Base-by-base conservation (phyloP, 2,113 vertebrate species). In the Carollia perspicillata region DNA sequence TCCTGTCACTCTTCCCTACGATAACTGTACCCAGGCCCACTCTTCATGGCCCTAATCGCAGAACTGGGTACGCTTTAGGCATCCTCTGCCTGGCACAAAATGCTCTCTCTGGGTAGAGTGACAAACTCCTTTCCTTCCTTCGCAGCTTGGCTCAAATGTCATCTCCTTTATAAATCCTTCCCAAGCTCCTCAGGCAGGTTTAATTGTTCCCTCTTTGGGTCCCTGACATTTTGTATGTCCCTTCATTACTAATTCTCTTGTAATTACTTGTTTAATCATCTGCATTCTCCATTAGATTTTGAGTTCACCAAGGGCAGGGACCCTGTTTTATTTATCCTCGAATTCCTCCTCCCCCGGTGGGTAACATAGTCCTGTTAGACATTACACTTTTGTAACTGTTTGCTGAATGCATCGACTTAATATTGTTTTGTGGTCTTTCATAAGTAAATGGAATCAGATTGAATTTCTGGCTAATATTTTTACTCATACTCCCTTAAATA, bases 161-260 rank as follows among this genome's bases (percentile, higher is more conserved):
- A 95, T 94, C 79, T 95, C 95, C 80, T 95, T 95, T 95, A 88
- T 95, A 95, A 96, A 94, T 95, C 83, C 53, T 91, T 83, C 37
- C 40, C 44, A 92, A 58, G 86, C 7, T 84, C 68, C 74, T 96
- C 89, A 79, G 72, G 79, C 86, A 95, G 75, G 94, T 94, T 95
- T 95, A 96, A 95, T 95, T 95, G 90, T 97, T 92, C 71, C 92
- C 90, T 30, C 44, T 95, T 95, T 88, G 96, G 92, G 68, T 90
- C 71, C 63, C 90, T 97, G 94, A 88, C 94, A 97, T 97, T 97
- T 96, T 92, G 18, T 95, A n/a, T 96, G 84, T 92, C 84, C 94
- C 87, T 88, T 97, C 93, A 92, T 96, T 96, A 95, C 30, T 95
- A 92, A 95, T 97, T 94, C 69, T 91, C 87, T 85, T 92, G 71